Conservation (phyloP, 2,113 vertebrate genomes). For the Budorcas taxicolor region DNA sequence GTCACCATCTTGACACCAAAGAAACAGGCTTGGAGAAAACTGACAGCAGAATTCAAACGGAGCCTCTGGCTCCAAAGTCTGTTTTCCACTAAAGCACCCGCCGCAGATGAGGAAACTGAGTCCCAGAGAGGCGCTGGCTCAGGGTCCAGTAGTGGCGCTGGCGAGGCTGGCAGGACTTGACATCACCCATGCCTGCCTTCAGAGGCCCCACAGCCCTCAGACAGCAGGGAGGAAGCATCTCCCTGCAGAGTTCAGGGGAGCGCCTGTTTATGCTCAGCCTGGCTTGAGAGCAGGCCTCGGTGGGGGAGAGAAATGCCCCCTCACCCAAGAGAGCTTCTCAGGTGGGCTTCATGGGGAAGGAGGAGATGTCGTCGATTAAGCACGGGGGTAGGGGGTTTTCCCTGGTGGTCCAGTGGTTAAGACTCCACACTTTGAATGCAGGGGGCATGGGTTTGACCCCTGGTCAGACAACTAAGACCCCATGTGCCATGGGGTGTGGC, state of each 20-base stretch:
- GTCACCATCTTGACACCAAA: not conserved
- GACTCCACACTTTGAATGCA: not conserved
- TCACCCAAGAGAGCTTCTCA: not conserved
- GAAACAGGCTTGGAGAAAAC: not conserved
- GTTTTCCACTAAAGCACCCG: not conserved
- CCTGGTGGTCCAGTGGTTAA: not conserved
- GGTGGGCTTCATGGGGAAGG: not conserved
- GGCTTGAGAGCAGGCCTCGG: not conserved
- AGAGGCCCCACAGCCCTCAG: not conserved
- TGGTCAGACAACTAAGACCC: not conserved
- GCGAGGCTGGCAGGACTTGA: not conserved
- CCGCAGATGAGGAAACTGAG: not conserved
- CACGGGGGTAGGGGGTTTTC: not conserved
- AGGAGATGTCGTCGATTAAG: not conserved
- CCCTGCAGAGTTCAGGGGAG: not conserved
- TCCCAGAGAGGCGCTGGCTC: not conserved
- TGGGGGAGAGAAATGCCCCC: not conserved
- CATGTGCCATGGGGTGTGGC: not conserved
- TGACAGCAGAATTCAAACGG: not conserved
- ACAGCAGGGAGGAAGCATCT: not conserved
- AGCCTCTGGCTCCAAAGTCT: not conserved
- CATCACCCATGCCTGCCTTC: not conserved
- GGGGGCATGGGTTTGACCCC: not conserved
- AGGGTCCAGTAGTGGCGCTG: not conserved
- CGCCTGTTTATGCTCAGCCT: not conserved